Evolutionary conservation across 1,140 invertebrate species (phyloP), one percentile per base, ranked within the genome.

Genomic region (Calephelis nemesis): DNA sequence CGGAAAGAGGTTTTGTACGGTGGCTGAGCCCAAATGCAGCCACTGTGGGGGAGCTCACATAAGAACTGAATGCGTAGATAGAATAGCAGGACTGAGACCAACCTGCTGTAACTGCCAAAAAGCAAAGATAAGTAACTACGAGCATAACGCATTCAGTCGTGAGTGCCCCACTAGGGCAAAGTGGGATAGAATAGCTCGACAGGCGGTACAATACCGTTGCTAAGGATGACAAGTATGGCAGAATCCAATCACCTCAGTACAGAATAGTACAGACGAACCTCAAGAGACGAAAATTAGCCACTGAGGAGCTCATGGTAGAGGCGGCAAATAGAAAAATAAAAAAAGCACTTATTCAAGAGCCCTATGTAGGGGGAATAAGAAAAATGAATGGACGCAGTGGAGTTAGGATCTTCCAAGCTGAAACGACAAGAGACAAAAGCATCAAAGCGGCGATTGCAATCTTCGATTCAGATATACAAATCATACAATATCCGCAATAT

Each of bases 31-130:
- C 9, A 4, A 40, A 2, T 74, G 69, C 19, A 69, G 65, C 58
- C 67, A 76, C 52, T 76, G 72, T 30, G 64, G 68, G 1, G 72
- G 67, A 0, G 40, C 47, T 0, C 73, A 74, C 15, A 12, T 50
- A 9, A 64, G 30, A 47, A 7, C 64, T 7, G 65, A 73, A 8
- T 73, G 71, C 47, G 47, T n/a, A 2, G 50, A 62, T 2, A 50
- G 45, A n/a, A 5, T 13, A n/a, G 30, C 9, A 5, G 19, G 15
- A 7, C 6, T 7, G n/a, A 19, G 12, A n/a, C 63, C 63, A n/a
- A 39, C 19, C 4, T 67, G 65, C 5, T 15, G 52, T 7, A 67
- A 67, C 52, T 19, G 65, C 9, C 10, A 13, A 30, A 47, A 15
- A 5, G 50, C 65, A 42, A 42, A 42, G 42, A 42, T 42, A 8